Evolutionary conservation across 2,113 vertebrate genomes (phyloP).

Genomic region (Heliornis fulica): DNA sequence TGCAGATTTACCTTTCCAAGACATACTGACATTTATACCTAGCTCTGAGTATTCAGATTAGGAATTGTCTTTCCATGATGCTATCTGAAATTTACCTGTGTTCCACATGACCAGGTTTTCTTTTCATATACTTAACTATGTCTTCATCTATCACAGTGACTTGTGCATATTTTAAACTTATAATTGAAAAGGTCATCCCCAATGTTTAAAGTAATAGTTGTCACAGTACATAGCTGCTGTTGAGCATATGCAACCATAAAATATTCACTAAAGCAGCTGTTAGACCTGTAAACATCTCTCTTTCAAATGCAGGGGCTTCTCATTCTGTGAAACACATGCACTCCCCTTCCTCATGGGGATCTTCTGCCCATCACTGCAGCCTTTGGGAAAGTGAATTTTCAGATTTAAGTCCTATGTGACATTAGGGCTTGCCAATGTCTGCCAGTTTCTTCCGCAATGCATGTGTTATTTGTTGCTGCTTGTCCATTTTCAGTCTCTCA

Average conservation of each 20-base stretch:
- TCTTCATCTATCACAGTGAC: not conserved
- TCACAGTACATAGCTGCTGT: not conserved
- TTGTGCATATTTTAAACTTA: not conserved
- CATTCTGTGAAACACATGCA: not conserved
- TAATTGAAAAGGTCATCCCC: not conserved
- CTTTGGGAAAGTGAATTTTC: not conserved
- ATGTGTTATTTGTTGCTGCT: not conserved
- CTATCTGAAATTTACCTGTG: not conserved
- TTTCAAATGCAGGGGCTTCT: not conserved
- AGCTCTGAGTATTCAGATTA: not conserved
- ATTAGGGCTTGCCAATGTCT: fast-evolving
- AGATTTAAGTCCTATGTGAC: not conserved
- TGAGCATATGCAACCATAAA: not conserved
- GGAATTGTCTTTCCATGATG: not conserved
- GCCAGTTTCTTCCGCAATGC: not conserved
- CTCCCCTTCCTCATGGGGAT: not conserved
- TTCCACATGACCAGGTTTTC: not conserved
- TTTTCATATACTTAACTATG: not conserved
- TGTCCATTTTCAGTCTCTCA: not conserved
- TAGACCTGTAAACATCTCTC: not conserved
- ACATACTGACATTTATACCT: not conserved
- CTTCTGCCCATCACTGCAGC: not conserved
- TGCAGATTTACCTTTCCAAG: not conserved
- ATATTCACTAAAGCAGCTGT: not conserved
- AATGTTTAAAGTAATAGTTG: not conserved